Percentiles rank a stretch among this genome's conserved stretches.
Conservation (phyloP, 92 coral and sea anemone genomes). For the Desmophyllum pertusum region DNA sequence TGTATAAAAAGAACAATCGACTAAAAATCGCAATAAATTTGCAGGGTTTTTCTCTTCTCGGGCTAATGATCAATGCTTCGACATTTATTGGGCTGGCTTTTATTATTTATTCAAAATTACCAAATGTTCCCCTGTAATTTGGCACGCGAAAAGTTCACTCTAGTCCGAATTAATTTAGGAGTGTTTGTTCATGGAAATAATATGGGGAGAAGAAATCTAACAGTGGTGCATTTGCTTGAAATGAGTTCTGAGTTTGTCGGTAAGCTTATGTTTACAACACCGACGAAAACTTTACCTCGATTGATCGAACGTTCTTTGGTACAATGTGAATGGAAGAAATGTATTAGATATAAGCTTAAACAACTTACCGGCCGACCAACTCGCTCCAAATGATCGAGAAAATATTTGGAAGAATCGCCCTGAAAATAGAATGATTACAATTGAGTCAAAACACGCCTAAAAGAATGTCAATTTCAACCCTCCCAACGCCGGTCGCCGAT, state of each 20-base stretch:
- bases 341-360: not conserved
- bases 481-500: not conserved
- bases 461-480: conserved; percentile 35
- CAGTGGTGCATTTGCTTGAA: conserved; percentile 2
- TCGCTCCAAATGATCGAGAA: conserved; percentile 93
- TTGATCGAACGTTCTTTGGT: conserved; percentile 34
- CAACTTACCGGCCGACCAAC: conserved; percentile 95
- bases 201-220: conserved; percentile 1
- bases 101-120: not conserved
- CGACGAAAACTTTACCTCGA: conserved; percentile 7
- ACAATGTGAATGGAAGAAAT: not conserved
- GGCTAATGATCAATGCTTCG: not conserved
- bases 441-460: conserved; percentile 17
- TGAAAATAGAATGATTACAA: conserved; percentile 50
- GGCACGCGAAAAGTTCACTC: not conserved
- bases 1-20: conserved; percentile 1
- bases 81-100: not conserved
- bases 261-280: conserved; percentile 14
- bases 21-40: not conserved
- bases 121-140: not conserved
- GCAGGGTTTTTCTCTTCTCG: not conserved
- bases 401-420: conserved; percentile 99
- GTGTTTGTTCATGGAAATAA: not conserved
- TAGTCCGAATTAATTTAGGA: not conserved
- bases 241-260: conserved; percentile 10